These are phyloP conservation scores for Ischnura elegans DNA, from an alignment of 2,888 invertebrate genomes.

Conservation along the genomic window DNA sequence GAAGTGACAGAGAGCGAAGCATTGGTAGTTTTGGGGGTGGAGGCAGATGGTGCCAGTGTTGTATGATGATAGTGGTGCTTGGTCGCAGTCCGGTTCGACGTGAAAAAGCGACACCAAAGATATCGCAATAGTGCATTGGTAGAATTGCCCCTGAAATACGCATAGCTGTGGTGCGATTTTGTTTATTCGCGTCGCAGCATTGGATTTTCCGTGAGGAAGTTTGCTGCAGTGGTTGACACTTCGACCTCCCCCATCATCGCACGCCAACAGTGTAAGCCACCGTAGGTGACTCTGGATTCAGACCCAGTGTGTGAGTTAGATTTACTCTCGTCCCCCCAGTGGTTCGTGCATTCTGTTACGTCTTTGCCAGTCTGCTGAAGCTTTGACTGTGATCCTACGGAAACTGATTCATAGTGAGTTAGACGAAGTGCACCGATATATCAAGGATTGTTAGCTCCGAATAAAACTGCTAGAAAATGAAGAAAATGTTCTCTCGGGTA, in stretches of 20 bases:
- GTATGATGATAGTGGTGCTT: conserved; percentile 70
- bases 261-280: neutral
- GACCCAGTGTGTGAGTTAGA: neutral
- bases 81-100: conserved; percentile 68
- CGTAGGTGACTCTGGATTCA: neutral
- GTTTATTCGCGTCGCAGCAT: conserved; percentile 70
- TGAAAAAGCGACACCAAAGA: conserved; percentile 69
- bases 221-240: neutral
- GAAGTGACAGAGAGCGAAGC: conserved; percentile 70
- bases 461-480: neutral
- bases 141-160: neutral
- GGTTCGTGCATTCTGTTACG: no score
- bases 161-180: conserved; percentile 68
- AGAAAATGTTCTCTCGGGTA: neutral
- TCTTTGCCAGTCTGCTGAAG: no score
- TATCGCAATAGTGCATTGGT: conserved; percentile 62
- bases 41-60: conserved; percentile 70
- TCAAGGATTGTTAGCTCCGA: neutral
- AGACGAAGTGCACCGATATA: neutral
- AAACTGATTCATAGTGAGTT: neutral
- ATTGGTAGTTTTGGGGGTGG: conserved; percentile 70
- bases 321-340: no score
- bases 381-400: neutral
- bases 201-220: conserved; percentile 68
- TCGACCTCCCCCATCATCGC: neutral